Conservation (phyloP, 2,113 vertebrate species). For the Argyrosomus japonicus region DNA sequence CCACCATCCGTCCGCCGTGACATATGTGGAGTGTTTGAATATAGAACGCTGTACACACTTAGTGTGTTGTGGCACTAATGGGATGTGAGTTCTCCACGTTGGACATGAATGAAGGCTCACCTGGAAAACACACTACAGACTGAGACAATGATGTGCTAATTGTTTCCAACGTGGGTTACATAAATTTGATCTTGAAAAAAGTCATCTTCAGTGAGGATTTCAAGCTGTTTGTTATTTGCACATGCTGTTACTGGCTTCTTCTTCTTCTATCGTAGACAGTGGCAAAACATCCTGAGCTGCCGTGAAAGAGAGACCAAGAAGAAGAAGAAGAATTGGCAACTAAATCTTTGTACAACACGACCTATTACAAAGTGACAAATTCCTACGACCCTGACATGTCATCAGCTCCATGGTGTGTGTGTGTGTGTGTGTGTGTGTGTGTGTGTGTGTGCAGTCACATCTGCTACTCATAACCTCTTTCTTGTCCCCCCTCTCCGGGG, state of each 20-base stretch:
- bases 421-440: slow-evolving; percentile 36
- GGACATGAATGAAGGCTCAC: slow-evolving; percentile 46
- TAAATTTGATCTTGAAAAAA: neutral
- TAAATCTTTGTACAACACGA: slow-evolving; percentile 39
- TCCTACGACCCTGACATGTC: slow-evolving; percentile 69
- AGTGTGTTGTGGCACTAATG: slow-evolving; percentile 49
- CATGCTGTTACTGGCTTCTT: neutral
- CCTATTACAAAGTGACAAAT: slow-evolving; percentile 71
- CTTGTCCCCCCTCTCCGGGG: slow-evolving; percentile 29
- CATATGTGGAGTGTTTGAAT: slow-evolving; percentile 66
- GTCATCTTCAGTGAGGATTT: neutral
- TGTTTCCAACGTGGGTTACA: slow-evolving; percentile 37
- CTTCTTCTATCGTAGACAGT: neutral
- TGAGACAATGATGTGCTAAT: slow-evolving; percentile 32
- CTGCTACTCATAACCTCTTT: slow-evolving; percentile 62
- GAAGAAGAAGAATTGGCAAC: neutral
- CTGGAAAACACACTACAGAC: slow-evolving; percentile 27
- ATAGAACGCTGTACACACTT: slow-evolving; percentile 57
- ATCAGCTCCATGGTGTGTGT: slow-evolving; percentile 48
- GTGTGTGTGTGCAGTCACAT: slow-evolving; percentile 56
- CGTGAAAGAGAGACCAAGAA: neutral
- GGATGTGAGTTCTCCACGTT: slow-evolving; percentile 44
- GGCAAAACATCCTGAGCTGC: neutral
- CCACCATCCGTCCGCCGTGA: slow-evolving; percentile 53
- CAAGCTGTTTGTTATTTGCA: slow-evolving; percentile 20